Percentiles rank a stretch among this genome's conserved stretches.
phyloP scores from a whole-genome alignment of 2,797 vertebrate species.

The Pseudochromis fuscus region DNA sequence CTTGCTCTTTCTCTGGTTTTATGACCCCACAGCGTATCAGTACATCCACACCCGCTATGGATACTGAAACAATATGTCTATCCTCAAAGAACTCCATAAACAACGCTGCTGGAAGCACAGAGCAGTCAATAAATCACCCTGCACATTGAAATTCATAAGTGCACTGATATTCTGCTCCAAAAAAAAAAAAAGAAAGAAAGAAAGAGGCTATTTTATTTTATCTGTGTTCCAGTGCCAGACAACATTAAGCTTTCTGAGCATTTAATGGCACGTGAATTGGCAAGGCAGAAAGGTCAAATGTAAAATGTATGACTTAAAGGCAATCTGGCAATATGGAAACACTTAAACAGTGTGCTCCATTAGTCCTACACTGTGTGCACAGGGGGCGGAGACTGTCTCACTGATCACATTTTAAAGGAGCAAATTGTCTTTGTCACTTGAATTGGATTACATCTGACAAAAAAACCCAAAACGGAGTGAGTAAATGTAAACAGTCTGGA shows the following conservation, averaged over 20 bases:
- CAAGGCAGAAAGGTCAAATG: conserved; percentile 69
- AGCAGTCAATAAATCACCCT: conserved; percentile 67
- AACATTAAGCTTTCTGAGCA: conserved; percentile 58
- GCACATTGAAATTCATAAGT: conserved; percentile 50
- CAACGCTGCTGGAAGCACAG: conserved; percentile 44
- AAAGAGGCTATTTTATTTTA: conserved; percentile 57
- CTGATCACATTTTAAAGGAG: conserved; percentile 37
- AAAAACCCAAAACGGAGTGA: conserved; percentile 15
- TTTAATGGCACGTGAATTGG: conserved; percentile 68
- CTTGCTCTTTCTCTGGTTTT: conserved; percentile 39
- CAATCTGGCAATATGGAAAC: conserved; percentile 71
- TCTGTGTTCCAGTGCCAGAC: conserved; percentile 70
- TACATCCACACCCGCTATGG: conserved; percentile 14
- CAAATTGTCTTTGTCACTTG: conserved; percentile 59
- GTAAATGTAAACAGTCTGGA: conserved; percentile 42
- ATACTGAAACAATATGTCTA: conserved; percentile 57
- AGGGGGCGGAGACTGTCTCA: conserved; percentile 40
- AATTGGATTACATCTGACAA: conserved; percentile 44
- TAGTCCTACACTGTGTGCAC: conserved; percentile 40
- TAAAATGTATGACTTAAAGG: conserved; percentile 63
- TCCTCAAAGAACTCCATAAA: conserved; percentile 62
- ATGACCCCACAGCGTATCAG: conserved; percentile 13
- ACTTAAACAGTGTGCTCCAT: conserved; percentile 68
- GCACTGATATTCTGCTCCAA: conserved; percentile 38
- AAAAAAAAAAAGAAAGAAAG: conserved; percentile 30